Conservation (phyloP, 2,113 vertebrate species). For the Cathartes aura region DNA sequence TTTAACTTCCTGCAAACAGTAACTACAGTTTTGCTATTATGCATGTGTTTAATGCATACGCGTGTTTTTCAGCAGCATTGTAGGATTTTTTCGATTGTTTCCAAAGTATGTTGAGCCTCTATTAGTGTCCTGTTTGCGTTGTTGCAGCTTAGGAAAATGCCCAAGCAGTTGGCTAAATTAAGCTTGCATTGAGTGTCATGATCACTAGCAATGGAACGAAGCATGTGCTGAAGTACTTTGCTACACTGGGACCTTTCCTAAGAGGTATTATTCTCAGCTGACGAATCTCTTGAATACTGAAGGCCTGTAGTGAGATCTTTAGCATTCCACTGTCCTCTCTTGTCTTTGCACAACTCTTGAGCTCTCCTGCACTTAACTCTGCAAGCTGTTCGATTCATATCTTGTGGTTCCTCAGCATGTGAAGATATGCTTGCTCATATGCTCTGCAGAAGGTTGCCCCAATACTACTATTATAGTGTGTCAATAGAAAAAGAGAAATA, state of each 20-base stretch:
- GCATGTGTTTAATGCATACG: background rate
- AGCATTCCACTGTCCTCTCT: background rate
- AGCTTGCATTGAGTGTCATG: background rate
- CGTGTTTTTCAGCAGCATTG: background rate
- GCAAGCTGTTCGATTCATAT: accelerated
- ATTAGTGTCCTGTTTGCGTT: background rate
- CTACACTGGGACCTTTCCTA: background rate
- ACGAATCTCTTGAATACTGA: too few relatives aligned
- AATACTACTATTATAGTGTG: too few relatives aligned
- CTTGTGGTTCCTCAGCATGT: background rate
- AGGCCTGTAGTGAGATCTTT: background rate
- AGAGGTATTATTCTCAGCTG: background rate
- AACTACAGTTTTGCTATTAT: background rate
- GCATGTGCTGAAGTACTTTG: background rate
- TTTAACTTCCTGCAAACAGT: background rate
- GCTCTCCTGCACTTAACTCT: background rate
- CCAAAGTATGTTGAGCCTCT: background rate
- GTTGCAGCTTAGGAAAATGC: background rate
- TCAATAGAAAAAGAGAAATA: background rate
- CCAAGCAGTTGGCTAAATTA: background rate
- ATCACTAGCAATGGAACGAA: background rate
- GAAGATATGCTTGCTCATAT: background rate
- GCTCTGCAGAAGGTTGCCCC: background rate
- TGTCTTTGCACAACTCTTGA: background rate
- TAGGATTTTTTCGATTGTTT: background rate